Evolutionary conservation across 2,888 invertebrate genomes (phyloP).

Genomic region (Sinelater perroti): DNA sequence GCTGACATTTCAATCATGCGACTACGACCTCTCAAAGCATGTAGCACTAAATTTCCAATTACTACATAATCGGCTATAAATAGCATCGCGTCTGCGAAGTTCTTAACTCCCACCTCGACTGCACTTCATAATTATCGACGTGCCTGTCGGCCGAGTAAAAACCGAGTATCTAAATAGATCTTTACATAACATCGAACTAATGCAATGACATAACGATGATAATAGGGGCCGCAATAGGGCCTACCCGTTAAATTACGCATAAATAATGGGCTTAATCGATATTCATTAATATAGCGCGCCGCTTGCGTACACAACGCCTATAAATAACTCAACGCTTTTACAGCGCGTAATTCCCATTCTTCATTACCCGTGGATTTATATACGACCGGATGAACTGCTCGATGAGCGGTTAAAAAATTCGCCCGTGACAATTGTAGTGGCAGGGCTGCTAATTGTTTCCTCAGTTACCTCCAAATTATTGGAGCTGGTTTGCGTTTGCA

Average conservation of each 20-base stretch:
- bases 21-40: no score
- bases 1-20: no score
- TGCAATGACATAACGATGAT: background rate
- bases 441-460: background rate
- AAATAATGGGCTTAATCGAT: constrained; percentile 3
- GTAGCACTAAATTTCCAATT: no score
- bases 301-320: background rate
- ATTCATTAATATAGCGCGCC: background rate
- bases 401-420: background rate
- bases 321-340: background rate
- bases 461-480: constrained; percentile 8
- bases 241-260: background rate
- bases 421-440: background rate
- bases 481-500: constrained; percentile 6
- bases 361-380: background rate
- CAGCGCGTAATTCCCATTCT: background rate
- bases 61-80: no score
- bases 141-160: no score
- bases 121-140: no score
- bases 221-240: no score
- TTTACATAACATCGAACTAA: no score
- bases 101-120: no score
- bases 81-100: no score
- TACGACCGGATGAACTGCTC: background rate
- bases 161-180: no score